A percentile compares a stretch with the other conserved stretches of the same genome.
phyloP scores from a whole-genome alignment of 2,113 vertebrate species.

The Thalassoma bifasciatum region DNA sequence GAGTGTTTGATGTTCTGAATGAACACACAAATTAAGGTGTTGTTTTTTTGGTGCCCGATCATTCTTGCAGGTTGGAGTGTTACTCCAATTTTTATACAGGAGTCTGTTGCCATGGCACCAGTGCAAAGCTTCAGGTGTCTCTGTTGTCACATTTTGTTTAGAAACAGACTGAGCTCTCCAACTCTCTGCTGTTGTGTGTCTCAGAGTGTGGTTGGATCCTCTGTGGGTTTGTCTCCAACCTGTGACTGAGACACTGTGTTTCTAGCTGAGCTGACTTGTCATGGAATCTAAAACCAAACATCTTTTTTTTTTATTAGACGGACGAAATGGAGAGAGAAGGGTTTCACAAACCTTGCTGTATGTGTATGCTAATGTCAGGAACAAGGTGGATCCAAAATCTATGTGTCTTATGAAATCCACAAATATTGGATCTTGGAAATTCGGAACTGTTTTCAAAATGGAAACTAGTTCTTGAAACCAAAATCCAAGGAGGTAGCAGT shows the following conservation, averaged over 20 bases:
- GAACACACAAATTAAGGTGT: background rate
- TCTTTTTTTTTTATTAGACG: too few species aligned
- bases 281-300: too few species aligned
- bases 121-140: conserved; percentile 50
- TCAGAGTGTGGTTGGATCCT: conserved; percentile 12
- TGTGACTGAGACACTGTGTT: conserved; percentile 28
- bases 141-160: conserved; percentile 63
- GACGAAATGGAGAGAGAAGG: too few species aligned
- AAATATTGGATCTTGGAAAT: too few species aligned
- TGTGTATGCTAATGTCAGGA: too few species aligned
- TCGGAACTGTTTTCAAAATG: too few species aligned
- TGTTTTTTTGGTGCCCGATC: conserved; percentile 12
- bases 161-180: conserved; percentile 46
- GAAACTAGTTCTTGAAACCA: too few species aligned
- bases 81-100: conserved; percentile 45
- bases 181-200: conserved; percentile 21
- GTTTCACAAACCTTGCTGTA: too few species aligned
- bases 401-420: too few species aligned
- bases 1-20: conserved; percentile 41
- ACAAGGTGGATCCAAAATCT: too few species aligned
- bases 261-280: conserved; percentile 22
- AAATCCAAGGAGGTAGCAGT: too few species aligned
- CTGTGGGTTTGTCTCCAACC: conserved; percentile 10
- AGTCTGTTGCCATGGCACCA: conserved; percentile 71
- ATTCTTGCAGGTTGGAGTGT: background rate